These are phyloP conservation scores for Drosophila nr. medialis DNA, from an alignment of 2,888 invertebrate species.

Conservation along the genomic window DNA sequence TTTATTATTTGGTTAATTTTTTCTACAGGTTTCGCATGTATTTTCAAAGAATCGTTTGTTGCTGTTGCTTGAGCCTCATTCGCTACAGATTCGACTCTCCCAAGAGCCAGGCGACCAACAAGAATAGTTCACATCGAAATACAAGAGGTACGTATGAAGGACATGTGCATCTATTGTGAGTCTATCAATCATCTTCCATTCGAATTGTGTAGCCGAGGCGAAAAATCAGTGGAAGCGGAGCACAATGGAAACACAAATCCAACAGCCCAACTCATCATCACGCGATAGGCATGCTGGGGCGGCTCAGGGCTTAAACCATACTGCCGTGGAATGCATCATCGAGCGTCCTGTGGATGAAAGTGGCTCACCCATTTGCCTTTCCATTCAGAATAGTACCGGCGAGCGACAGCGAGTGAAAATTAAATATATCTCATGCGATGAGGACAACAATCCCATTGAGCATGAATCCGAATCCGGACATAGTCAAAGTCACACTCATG, in stretches of 20 bases:
- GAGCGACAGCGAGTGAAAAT: conserved; percentile 74
- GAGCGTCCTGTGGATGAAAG: conserved; percentile 57
- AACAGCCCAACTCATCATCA: conserved; percentile 59
- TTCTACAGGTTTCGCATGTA: conserved; percentile 88
- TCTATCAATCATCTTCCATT: conserved; percentile 3
- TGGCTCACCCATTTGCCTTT: conserved; percentile 74
- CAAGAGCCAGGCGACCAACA: conserved; percentile 65
- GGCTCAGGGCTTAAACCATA: conserved; percentile 28
- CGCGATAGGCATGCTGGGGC: conserved; percentile 37
- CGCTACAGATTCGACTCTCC: conserved; percentile 73
- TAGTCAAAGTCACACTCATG: conserved; percentile 20
- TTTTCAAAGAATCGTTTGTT: conserved; percentile 89
- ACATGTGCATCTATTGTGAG: background rate
- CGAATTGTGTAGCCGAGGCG: conserved; percentile 61
- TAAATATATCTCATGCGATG: conserved; percentile 82
- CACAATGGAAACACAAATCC: conserved; percentile 84
- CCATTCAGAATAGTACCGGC: conserved; percentile 65
- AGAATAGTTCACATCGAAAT: conserved; percentile 67
- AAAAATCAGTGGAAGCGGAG: conserved; percentile 83
- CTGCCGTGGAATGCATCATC: conserved; percentile 65
- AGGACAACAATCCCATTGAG: conserved; percentile 81
- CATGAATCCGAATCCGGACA: conserved; percentile 19
- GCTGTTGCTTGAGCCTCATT: conserved; percentile 85
- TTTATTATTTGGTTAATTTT: background rate
- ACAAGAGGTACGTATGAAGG: conserved; percentile 59